Evolutionary conservation across 2,113 vertebrate species (phyloP), one percentile per base, ranked within the genome.

Genomic region (Cercopithecus mona): DNA sequence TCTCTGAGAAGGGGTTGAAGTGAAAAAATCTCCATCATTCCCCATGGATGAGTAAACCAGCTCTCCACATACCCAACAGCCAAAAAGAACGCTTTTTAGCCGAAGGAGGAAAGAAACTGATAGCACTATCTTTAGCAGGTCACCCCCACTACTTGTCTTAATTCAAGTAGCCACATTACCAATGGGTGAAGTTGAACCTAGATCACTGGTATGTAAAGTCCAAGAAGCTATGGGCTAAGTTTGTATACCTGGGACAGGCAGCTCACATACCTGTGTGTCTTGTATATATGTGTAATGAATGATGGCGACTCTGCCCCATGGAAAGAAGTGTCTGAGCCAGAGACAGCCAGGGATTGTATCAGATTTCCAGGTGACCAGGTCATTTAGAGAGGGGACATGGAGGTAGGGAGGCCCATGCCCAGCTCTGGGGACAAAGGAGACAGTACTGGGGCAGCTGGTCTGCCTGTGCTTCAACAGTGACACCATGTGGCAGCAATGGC

Each of bases 391-490:
- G 64, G 8, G 16, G 27, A 3, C 9, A 4, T 16, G 6, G 72
- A 40, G 35, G 45, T 83, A 22, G 10, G 73, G 0, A 82, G 22
- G 12, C n/a, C 30, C 23, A 11, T 6, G 25, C 48, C 94, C 80
- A 43, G 9, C 70, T 95, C 78, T 70, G 45, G 45, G 75, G 70
- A 82, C 91, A 66, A 75, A 90, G 93, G 76, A 96, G 81, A 82
- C 10, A 20, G 50, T 16, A 2, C 38, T 8, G 16, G 68, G 94
- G 20, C 83, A 93, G 75, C 87, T 89, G 79, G 87, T 52, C 61
- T 1, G 70, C 94, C 93, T 96, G 72, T 96, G 98, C 90, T 93
- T 98, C 97, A 98, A 98, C 88, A 98, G 97, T 98, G 98, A 98
- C 98, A 98, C 98, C 98, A 55, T 96, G 98, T 98, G 98, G 98